Evolutionary conservation across 2,113 vertebrate genomes (phyloP).

Genomic region (Beaufortia kweichowensis): DNA sequence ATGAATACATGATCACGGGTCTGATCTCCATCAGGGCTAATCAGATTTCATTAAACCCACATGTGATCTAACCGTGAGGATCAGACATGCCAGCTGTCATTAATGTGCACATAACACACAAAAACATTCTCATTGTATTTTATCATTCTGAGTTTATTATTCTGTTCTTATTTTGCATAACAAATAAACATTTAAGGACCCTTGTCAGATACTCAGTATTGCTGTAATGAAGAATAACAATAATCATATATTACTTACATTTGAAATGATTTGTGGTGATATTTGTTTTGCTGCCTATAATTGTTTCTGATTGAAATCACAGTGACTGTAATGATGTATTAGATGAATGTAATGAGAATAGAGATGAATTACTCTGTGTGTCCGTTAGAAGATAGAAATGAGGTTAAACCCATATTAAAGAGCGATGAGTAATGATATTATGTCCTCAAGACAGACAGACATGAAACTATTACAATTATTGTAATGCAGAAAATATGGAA

Average conservation of each 20-base stretch:
- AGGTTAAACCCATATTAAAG: conserved; percentile 75
- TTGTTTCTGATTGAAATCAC: no score
- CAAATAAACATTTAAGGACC: neutral
- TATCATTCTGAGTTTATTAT: conserved; percentile 63
- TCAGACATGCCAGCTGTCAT: conserved; percentile 91
- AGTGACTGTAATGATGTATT: no score
- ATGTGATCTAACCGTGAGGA: conserved; percentile 80
- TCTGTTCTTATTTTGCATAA: neutral
- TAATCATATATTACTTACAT: no score
- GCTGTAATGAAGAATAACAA: no score
- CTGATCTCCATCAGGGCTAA: conserved; percentile 79
- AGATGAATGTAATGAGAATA: no score
- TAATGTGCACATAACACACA: conserved; percentile 53
- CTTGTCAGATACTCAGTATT: no score
- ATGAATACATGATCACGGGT: conserved; percentile 1
- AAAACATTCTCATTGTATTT: conserved; percentile 59
- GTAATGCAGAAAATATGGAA: no score
- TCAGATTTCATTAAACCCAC: conserved; percentile 92
- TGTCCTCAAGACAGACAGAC: neutral
- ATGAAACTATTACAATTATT: no score
- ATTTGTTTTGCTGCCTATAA: no score
- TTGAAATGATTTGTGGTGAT: no score
- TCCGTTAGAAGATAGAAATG: conserved; percentile 64
- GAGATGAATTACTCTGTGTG: conserved; percentile 8
- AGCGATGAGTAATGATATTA: neutral